Base-by-base conservation (phyloP, 2,888 invertebrate species). In the Metellina segmentata region DNA sequence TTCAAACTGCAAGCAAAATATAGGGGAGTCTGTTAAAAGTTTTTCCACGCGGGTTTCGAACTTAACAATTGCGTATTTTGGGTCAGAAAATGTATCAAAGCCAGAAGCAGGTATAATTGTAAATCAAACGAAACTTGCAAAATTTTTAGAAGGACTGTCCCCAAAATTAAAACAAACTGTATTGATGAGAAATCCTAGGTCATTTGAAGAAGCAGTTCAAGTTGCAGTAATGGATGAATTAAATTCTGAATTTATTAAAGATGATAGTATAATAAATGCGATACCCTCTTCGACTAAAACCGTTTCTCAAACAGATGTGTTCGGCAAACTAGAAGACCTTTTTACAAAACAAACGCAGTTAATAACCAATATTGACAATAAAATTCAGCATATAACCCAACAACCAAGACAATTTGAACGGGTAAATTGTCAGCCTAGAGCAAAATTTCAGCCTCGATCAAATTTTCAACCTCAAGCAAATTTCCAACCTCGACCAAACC, bases 81-180 rank as follows among this genome's bases (percentile, higher is more conserved):
- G 74, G 9, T 8, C 19, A 19, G 74, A 74, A 74, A 74, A 74
- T 19, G 34, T n/a, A n/a, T n/a, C n/a, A n/a, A n/a, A n/a, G n/a
- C n/a, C n/a, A n/a, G n/a, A n/a, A n/a, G n/a, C n/a, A 9, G 9
- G 34, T 20, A 74, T n/a, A 74, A 74, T 74, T 9, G 74, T 74
- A n/a, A 74, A 74, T 74, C 74, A 74, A 74, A 74, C 74, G 9
- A 74, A 74, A 34, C 74, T 74, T 2, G 74, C 74, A 19, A 74
- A 74, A 34, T 74, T 74, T 74, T 74, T 74, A 34, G 74, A 74
- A 19, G 74, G 74, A 20, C 34, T 74, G 34, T 20, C 19, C 19
- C 74, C 74, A 20, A 20, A n/a, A 9, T 34, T 74, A 20, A n/a
- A 34, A 20, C 74, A 34, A n/a, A 20, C 34, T 9, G 74, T 34